phyloP scores from a whole-genome alignment of 2,888 invertebrate genomes.

The Mycalesis mineus region DNA sequence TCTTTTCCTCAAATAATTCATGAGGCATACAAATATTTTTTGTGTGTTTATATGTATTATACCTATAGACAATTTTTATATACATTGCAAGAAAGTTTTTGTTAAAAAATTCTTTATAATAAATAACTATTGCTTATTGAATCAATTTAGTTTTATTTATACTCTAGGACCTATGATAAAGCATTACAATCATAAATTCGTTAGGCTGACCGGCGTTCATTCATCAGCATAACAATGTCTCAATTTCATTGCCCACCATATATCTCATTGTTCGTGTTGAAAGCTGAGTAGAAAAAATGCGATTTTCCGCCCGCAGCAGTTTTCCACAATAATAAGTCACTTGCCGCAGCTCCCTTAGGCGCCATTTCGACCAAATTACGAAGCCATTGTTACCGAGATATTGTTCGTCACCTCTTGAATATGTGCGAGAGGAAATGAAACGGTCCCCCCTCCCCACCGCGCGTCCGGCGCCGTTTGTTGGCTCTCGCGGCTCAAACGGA shows the following conservation, averaged over 20 bases:
- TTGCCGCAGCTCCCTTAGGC: slow-evolving; percentile 68
- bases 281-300: not conserved
- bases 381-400: slow-evolving; percentile 70
- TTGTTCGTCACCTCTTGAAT: slow-evolving; percentile 68
- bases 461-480: slow-evolving; percentile 33
- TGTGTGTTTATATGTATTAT: too few relatives aligned
- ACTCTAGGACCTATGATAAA: too few relatives aligned
- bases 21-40: too few relatives aligned
- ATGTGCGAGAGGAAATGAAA: slow-evolving; percentile 72
- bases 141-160: too few relatives aligned
- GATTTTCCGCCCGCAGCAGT: slow-evolving; percentile 56
- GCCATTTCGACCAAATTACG: slow-evolving; percentile 69
- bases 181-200: too few relatives aligned
- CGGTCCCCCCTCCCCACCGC: too few relatives aligned
- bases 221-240: not conserved
- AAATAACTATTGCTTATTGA: too few relatives aligned
- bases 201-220: not conserved
- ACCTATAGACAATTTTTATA: too few relatives aligned
- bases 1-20: too few relatives aligned
- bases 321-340: slow-evolving; percentile 72
- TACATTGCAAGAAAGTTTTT: too few relatives aligned
- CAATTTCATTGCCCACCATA: not conserved
- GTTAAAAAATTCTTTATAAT: too few relatives aligned
- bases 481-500: slow-evolving; percentile 1
- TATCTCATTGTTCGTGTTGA: not conserved